Evolutionary conservation across 2,797 vertebrate genomes (phyloP).

Genomic region (Harpagifer antarcticus): DNA sequence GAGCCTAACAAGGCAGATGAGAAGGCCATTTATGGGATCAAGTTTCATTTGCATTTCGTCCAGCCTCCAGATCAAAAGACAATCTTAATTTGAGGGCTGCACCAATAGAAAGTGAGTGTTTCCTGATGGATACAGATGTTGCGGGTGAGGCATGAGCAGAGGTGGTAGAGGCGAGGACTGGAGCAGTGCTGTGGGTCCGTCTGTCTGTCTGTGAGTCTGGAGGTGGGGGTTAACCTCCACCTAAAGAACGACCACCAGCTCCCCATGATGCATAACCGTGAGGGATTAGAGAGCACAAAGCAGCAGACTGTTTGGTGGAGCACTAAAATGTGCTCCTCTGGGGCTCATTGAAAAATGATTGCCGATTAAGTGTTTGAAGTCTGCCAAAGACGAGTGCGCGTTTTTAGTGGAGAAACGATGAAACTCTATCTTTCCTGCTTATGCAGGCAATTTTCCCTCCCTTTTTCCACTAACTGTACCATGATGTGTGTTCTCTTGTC

Average conservation of each 20-base stretch:
- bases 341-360: slow-evolving; percentile 90
- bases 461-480: slow-evolving; percentile 85
- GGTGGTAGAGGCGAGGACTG: slow-evolving; percentile 50
- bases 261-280: slow-evolving; percentile 85
- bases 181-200: slow-evolving; percentile 60
- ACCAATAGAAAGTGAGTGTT: slow-evolving; percentile 84
- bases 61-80: slow-evolving; percentile 85
- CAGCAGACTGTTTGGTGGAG: slow-evolving; percentile 84
- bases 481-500: slow-evolving; percentile 86
- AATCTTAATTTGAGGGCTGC: slow-evolving; percentile 80
- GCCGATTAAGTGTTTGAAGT: slow-evolving; percentile 89
- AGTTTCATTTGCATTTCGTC: slow-evolving; percentile 85
- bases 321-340: slow-evolving; percentile 87
- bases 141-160: slow-evolving; percentile 65
- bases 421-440: slow-evolving; percentile 89
- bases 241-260: slow-evolving; percentile 77
- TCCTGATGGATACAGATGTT: slow-evolving; percentile 85
- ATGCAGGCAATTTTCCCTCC: slow-evolving; percentile 87
- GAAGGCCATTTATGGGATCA: slow-evolving; percentile 84
- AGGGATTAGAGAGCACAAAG: slow-evolving; percentile 86
- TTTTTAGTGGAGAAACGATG: slow-evolving; percentile 84
- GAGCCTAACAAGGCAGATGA: slow-evolving; percentile 86
- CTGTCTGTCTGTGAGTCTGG: slow-evolving; percentile 64
- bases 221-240: slow-evolving; percentile 80
- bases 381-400: slow-evolving; percentile 84